Conservation (phyloP, 2,113 vertebrate species). For the Sphyrna mokarran region DNA sequence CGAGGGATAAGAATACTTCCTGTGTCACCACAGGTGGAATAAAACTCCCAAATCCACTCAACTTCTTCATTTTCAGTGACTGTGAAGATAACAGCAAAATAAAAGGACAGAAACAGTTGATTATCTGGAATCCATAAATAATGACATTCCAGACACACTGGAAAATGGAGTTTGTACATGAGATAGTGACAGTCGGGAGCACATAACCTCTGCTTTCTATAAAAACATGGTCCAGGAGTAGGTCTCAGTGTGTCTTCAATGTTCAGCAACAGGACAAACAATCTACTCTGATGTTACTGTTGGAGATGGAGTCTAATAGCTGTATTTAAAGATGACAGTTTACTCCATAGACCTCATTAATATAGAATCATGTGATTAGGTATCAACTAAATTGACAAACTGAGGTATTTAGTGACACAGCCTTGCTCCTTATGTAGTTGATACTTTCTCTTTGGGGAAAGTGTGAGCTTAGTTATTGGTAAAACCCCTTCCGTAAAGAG, state of each 20-base stretch:
- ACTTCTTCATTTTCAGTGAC: too few relatives aligned
- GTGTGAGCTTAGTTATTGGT: background rate
- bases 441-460: background rate
- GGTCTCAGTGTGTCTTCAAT: background rate
- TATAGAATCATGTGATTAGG: background rate
- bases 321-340: background rate
- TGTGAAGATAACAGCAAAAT: too few relatives aligned
- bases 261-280: background rate
- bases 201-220: background rate
- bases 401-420: background rate
- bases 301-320: background rate
- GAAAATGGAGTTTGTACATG: background rate
- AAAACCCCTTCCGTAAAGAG: background rate
- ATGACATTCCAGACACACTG: background rate
- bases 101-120: too few relatives aligned
- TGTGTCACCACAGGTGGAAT: too few relatives aligned
- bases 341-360: background rate
- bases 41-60: too few relatives aligned
- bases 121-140: background rate
- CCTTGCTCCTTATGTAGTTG: too few relatives aligned
- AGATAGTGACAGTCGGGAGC: background rate
- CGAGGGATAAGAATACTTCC: too few relatives aligned
- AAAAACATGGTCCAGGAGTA: background rate
- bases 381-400: background rate
- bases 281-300: background rate